Percentiles rank a stretch among this genome's conserved stretches.
These are phyloP conservation scores for Microcebus lehilahytsara DNA, from an alignment of 2,113 vertebrate species.

Conservation along the genomic window DNA sequence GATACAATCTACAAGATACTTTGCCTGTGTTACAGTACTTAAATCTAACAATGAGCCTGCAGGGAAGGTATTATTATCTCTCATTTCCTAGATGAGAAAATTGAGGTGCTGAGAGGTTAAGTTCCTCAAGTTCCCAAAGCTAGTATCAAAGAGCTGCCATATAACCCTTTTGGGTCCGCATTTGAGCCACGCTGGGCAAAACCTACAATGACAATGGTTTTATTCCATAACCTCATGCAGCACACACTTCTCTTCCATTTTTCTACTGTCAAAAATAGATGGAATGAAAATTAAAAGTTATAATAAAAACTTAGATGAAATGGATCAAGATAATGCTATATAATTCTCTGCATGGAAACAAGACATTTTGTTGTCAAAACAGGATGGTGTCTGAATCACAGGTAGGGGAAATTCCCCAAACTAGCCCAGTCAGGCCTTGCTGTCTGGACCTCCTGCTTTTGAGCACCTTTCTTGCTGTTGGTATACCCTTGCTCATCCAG, in stretches of 20 bases:
- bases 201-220: not conserved
- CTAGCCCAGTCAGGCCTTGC: not conserved
- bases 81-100: constrained; percentile 53
- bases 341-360: not conserved
- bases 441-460: not conserved
- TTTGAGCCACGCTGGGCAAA: not conserved
- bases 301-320: not conserved
- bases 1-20: not conserved
- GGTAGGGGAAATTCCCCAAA: not conserved
- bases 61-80: not conserved
- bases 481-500: not conserved
- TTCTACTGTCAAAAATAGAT: not conserved
- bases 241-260: not conserved
- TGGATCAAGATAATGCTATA: not conserved
- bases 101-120: constrained; percentile 17
- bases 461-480: not conserved
- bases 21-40: not conserved
- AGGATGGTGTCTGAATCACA: not conserved
- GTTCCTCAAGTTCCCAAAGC: constrained; percentile 10
- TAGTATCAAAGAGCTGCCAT: not conserved
- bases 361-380: not conserved
- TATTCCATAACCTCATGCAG: not conserved
- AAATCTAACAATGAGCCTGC: not conserved
- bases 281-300: not conserved
- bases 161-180: not conserved